A percentile compares a stretch with the other conserved stretches of the same genome.
phyloP scores from a whole-genome alignment of 1,140 invertebrate species.

The Brachionus koreanus region DNA sequence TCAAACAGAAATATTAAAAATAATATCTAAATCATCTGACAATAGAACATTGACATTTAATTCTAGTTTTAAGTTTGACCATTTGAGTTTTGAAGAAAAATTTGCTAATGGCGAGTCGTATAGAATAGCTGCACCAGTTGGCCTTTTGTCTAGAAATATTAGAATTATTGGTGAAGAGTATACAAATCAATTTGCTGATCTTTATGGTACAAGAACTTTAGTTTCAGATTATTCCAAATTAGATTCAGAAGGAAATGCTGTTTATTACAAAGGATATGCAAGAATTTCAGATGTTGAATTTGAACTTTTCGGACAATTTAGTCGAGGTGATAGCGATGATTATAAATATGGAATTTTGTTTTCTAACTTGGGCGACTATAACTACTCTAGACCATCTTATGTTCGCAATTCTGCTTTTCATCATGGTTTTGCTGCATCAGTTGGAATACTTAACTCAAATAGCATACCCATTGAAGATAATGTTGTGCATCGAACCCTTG shows the following conservation, averaged over 20 bases:
- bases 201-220: slow-evolving; percentile 53
- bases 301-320: slow-evolving; percentile 13
- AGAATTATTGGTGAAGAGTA: slow-evolving; percentile 53
- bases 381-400: slow-evolving; percentile 44
- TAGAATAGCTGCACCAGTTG: slow-evolving; percentile 51
- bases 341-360: not conserved
- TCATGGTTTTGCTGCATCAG: slow-evolving; percentile 5
- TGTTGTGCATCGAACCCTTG: slow-evolving; percentile 22
- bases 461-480: slow-evolving; percentile 39
- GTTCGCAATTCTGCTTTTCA: slow-evolving; percentile 6
- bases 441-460: slow-evolving; percentile 3
- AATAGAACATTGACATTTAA: not conserved
- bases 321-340: not conserved
- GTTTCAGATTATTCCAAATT: slow-evolving; percentile 46
- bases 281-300: slow-evolving; percentile 12
- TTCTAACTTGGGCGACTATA: slow-evolving; percentile 11
- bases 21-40: not conserved
- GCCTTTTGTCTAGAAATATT: slow-evolving; percentile 53
- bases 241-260: not conserved
- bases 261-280: slow-evolving; percentile 33
- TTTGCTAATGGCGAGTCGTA: slow-evolving; percentile 11
- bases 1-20: slow-evolving; percentile 35
- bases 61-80: not conserved
- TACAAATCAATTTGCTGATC: slow-evolving; percentile 48
- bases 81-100: not conserved